These are phyloP conservation scores for Pocillopora grandis DNA, from an alignment of 92 coral and sea anemone genomes.

Conservation along the genomic window DNA sequence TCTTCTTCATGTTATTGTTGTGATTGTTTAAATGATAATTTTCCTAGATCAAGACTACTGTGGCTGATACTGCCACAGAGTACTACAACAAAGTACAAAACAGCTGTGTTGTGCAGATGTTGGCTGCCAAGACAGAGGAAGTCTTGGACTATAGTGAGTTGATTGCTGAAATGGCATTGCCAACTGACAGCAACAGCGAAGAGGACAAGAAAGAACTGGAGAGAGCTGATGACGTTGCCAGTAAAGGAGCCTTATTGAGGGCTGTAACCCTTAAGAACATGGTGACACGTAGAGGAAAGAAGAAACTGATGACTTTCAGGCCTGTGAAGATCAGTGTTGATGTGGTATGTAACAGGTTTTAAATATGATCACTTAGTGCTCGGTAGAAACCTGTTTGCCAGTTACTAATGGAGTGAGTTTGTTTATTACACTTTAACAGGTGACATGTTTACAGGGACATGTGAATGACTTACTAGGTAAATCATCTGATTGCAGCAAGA, in stretches of 20 bases:
- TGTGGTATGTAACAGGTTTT: slow-evolving; percentile 59
- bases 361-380: no score
- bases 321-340: slow-evolving; percentile 78
- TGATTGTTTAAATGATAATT: background rate
- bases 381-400: no score
- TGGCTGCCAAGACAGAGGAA: slow-evolving; percentile 66
- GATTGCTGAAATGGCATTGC: slow-evolving; percentile 80
- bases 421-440: slow-evolving; percentile 35
- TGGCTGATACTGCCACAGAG: slow-evolving; percentile 69
- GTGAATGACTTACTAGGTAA: slow-evolving; percentile 60
- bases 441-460: slow-evolving; percentile 63
- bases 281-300: slow-evolving; percentile 75
- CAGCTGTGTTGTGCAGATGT: slow-evolving; percentile 64
- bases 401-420: background rate
- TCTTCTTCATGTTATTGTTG: no score
- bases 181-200: slow-evolving; percentile 74
- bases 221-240: slow-evolving; percentile 58
- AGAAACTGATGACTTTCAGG: slow-evolving; percentile 68
- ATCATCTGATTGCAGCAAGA: slow-evolving; percentile 78
- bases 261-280: slow-evolving; percentile 65
- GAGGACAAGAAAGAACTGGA: slow-evolving; percentile 87
- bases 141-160: slow-evolving; percentile 76
- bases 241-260: slow-evolving; percentile 66
- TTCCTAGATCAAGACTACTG: slow-evolving; percentile 61
- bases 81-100: slow-evolving; percentile 75